Conservation (phyloP, 1,140 invertebrate species). For the Brachionus rotundiformis region DNA sequence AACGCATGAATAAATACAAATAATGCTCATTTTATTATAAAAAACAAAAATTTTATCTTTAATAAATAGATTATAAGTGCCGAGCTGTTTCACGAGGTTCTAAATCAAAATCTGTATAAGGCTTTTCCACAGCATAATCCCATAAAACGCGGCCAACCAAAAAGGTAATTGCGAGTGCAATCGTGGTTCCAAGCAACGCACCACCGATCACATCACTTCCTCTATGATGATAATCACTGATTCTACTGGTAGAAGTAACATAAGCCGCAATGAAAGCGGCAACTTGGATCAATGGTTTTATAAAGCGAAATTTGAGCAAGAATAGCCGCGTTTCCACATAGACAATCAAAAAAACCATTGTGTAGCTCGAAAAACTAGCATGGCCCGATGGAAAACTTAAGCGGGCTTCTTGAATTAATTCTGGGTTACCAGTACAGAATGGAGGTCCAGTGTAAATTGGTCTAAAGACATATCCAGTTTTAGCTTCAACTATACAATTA, state of each 20-base stretch:
- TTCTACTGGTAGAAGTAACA: slow-evolving; percentile 68
- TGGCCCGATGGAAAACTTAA: slow-evolving; percentile 70
- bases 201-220: slow-evolving; percentile 77
- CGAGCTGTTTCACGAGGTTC: background rate
- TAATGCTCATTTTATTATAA: too few species aligned
- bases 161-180: slow-evolving; percentile 14
- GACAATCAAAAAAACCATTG: slow-evolving; percentile 65
- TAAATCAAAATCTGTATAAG: slow-evolving; percentile 43
- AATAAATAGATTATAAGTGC: background rate
- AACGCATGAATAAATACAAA: background rate
- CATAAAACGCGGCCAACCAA: slow-evolving; percentile 45
- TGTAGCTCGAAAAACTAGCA: slow-evolving; percentile 67
- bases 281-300: slow-evolving; percentile 44
- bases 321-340: slow-evolving; percentile 24
- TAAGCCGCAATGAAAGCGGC: slow-evolving; percentile 36
- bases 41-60: too few species aligned
- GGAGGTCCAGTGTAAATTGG: slow-evolving; percentile 61
- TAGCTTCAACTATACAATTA: background rate
- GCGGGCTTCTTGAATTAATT: slow-evolving; percentile 58
- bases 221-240: slow-evolving; percentile 89
- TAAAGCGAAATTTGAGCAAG: slow-evolving; percentile 15
- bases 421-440: slow-evolving; percentile 57
- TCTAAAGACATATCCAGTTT: background rate
- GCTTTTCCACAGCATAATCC: slow-evolving; percentile 43
- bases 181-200: slow-evolving; percentile 65